These are phyloP conservation scores for Tetranychus truncatus DNA, from an alignment of 2,888 invertebrate genomes.

Conservation along the genomic window DNA sequence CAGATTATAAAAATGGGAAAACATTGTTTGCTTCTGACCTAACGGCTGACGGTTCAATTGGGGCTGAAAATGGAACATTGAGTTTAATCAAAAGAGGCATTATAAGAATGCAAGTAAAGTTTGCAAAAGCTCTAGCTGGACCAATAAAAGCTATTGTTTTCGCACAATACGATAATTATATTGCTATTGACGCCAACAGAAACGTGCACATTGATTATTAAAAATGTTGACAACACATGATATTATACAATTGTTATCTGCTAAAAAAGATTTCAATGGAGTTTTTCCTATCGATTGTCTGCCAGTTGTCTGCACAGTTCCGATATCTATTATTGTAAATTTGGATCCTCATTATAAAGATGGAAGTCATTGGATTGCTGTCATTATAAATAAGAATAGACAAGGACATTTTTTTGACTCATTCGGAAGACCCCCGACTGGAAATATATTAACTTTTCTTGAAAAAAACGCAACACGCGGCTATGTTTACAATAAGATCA, in stretches of 20 bases:
- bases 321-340: not conserved
- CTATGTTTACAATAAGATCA: not conserved
- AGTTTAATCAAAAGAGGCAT: not conserved
- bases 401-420: not conserved
- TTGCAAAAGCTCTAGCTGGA: not conserved
- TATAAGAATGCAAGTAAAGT: not conserved
- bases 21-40: not conserved
- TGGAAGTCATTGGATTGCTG: slow-evolving; percentile 8
- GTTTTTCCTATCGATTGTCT: not conserved
- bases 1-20: not conserved
- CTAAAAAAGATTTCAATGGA: not conserved
- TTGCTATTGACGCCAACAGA: not conserved
- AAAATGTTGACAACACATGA: not conserved
- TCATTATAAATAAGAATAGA: not conserved
- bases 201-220: not conserved
- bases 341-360: not conserved
- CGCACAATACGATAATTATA: not conserved
- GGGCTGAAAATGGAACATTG: not conserved
- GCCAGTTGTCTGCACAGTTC: no score
- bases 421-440: not conserved
- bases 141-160: not conserved
- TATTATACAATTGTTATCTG: not conserved
- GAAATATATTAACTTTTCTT: not conserved
- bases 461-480: not conserved
- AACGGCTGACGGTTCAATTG: not conserved